Percentiles rank a stretch among this genome's conserved stretches.
Evolutionary conservation across 2,888 invertebrate species (phyloP).

Genomic region (Perithous albicinctus): DNA sequence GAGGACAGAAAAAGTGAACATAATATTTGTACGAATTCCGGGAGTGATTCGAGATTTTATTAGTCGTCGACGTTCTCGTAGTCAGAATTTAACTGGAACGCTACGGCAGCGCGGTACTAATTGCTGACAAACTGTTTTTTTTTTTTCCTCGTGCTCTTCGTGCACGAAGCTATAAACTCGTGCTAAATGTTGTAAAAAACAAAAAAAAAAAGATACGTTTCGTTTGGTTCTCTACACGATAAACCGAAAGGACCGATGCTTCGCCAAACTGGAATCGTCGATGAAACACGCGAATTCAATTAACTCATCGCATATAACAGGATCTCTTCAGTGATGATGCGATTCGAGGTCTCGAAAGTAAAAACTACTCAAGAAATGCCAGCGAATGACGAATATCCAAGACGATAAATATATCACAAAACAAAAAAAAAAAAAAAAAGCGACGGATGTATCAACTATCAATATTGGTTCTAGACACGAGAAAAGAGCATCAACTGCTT

Average conservation of each 20-base stretch:
- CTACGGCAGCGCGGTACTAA: constrained; percentile 60
- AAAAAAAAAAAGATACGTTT: constrained; percentile 69
- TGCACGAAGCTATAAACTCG: constrained; percentile 55
- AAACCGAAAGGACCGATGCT: constrained; percentile 61
- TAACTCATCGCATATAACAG: constrained; percentile 60
- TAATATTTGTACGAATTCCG: constrained; percentile 36
- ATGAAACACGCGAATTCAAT: constrained; percentile 73
- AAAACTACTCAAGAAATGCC: constrained; percentile 26
- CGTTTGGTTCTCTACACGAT: constrained; percentile 62
- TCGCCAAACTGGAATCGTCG: constrained; percentile 59
- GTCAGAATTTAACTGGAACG: constrained; percentile 49
- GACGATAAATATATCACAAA: background rate
- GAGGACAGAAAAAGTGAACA: background rate
- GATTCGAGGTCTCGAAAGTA: constrained; percentile 48
- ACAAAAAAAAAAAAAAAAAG: too few species aligned
- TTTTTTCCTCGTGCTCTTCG: constrained; percentile 61
- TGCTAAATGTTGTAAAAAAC: constrained; percentile 53
- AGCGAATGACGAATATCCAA: constrained; percentile 17
- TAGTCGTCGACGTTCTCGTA: constrained; percentile 32
- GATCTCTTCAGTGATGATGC: constrained; percentile 48
- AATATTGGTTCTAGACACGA: constrained; percentile 21
- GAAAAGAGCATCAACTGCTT: background rate
- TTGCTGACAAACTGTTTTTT: constrained; percentile 70
- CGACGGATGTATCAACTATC: constrained; percentile 27
- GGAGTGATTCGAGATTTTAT: constrained; percentile 36